Conservation (phyloP, 2,888 invertebrate genomes). For the Lampropteryx suffumata region DNA sequence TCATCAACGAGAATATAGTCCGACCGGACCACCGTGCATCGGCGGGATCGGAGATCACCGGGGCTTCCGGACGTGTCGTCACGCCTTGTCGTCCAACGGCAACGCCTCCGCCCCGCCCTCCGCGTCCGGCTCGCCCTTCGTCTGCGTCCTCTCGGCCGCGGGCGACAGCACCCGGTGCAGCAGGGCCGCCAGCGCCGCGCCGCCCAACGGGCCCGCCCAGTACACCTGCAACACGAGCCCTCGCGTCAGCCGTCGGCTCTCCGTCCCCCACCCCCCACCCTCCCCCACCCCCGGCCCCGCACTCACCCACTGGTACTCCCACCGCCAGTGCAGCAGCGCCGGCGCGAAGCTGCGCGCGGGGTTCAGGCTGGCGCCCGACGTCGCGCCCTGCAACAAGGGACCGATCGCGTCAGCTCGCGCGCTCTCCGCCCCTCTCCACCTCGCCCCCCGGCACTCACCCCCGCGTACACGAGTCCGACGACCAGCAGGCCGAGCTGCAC, state of each 20-base stretch:
- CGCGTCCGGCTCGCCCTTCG: conserved; percentile 42
- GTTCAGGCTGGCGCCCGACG: conserved; percentile 88
- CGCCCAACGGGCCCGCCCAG: conserved; percentile 70
- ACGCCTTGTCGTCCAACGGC: conserved; percentile 77
- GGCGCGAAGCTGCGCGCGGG: conserved; percentile 89
- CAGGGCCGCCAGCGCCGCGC: conserved; percentile 57
- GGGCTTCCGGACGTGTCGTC: no score
- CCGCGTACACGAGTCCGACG: conserved; percentile 65
- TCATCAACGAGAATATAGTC: no score
- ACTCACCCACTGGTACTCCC: conserved; percentile 87
- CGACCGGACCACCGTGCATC: no score
- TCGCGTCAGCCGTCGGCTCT: no score
- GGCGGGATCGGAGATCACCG: no score
- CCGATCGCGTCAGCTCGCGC: not conserved
- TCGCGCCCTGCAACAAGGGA: conserved; percentile 75
- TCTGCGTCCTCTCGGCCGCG: conserved; percentile 60
- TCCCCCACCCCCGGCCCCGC: no score
- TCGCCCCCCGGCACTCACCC: conserved; percentile 46
- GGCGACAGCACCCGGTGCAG: conserved; percentile 58
- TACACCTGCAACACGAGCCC: no score
- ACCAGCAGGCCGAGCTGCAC: conserved; percentile 67
- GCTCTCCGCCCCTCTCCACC: not conserved
- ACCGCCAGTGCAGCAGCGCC: conserved; percentile 85
- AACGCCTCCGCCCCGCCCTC: conserved; percentile 52
- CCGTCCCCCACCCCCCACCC: no score